Conservation (phyloP, 2,113 vertebrate genomes). For the Spilogale gracilis region DNA sequence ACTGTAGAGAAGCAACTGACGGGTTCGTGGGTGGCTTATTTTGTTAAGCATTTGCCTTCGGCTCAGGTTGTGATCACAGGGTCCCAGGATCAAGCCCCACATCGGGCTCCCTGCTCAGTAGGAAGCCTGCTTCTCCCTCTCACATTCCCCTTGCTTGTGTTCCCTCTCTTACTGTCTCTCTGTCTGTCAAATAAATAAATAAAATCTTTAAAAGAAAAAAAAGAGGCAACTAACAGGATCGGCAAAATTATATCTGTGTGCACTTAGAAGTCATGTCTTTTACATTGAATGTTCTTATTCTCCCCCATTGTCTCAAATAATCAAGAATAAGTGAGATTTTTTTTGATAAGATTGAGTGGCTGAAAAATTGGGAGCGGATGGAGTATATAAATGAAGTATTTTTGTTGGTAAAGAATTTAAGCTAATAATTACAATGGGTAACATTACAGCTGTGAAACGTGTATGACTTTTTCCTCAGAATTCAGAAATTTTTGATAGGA, state of each 20-base stretch:
- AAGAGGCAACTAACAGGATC: not conserved
- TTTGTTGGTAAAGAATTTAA: constrained; percentile 41
- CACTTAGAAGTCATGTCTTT: not conserved
- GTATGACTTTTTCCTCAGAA: not conserved
- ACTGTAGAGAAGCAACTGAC: not conserved
- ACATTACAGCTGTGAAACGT: not conserved
- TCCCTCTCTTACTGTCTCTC: too few species aligned
- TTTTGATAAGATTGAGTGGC: not conserved
- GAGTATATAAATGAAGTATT: not conserved
- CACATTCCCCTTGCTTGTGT: too few species aligned
- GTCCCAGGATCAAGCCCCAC: too few species aligned
- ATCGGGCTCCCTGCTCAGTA: too few species aligned
- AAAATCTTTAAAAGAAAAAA: too few species aligned
- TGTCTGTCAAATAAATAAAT: too few species aligned
- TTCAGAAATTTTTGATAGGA: not conserved
- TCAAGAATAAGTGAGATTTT: constrained; percentile 3
- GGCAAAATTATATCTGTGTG: not conserved
- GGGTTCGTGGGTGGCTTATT: not conserved
- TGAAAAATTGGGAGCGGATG: not conserved
- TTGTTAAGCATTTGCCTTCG: too few species aligned
- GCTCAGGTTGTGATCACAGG: too few species aligned
- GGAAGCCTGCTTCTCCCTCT: too few species aligned
- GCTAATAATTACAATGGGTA: not conserved
- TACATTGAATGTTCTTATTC: not conserved
- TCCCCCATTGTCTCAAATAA: not conserved